phyloP scores from a whole-genome alignment of 2,888 invertebrate genomes.

The Cataglyphis albicans region DNA sequence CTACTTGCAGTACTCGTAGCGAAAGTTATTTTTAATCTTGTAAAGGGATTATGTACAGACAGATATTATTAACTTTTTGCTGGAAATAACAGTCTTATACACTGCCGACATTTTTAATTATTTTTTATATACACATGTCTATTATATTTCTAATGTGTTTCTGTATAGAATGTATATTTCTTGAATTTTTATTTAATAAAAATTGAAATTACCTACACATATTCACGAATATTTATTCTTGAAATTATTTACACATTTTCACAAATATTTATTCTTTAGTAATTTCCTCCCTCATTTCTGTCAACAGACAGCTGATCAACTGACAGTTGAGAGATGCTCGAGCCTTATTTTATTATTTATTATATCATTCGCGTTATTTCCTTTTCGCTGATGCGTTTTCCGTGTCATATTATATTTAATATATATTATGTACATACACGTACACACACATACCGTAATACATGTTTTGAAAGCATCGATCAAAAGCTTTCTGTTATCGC shows the following conservation, averaged over 20 bases:
- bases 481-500: not conserved
- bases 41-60: conserved; percentile 35
- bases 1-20: conserved; percentile 1
- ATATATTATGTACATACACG: not conserved
- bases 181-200: too few relatives aligned
- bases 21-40: conserved; percentile 37
- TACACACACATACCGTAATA: not conserved
- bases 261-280: conserved; percentile 10
- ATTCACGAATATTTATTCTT: not conserved
- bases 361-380: not conserved
- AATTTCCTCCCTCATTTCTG: not conserved
- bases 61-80: conserved; percentile 32
- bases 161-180: too few relatives aligned
- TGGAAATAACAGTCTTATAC: conserved; percentile 26
- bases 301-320: not conserved
- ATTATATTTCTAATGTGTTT: not conserved
- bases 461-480: not conserved
- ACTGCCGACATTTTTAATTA: conserved; percentile 7
- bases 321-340: conserved; percentile 6
- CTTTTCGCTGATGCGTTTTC: not conserved
- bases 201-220: too few relatives aligned
- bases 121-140: not conserved
- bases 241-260: not conserved
- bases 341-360: not conserved
- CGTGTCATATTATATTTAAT: not conserved